These are phyloP conservation scores for Drosophila parvula DNA, from an alignment of 1,140 invertebrate genomes.

Conservation along the genomic window DNA sequence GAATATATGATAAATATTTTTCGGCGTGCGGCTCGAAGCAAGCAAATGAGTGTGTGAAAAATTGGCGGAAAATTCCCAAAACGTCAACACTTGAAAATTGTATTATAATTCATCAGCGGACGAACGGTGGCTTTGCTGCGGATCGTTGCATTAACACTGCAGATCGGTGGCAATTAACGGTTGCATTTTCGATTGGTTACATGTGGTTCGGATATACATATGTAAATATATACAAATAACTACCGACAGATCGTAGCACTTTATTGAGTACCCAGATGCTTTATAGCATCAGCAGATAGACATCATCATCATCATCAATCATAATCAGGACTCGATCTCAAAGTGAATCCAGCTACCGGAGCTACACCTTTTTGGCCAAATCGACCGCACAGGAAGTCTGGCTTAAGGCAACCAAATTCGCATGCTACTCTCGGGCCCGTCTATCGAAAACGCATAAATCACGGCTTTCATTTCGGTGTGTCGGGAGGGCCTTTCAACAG, in stretches of 20 bases:
- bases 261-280: neutral
- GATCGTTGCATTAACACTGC: neutral
- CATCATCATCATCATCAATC: constrained; percentile 25
- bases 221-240: too few relatives aligned
- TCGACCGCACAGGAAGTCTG: constrained; percentile 72
- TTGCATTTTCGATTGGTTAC: constrained; percentile 6
- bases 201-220: neutral
- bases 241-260: neutral
- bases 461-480: constrained; percentile 34
- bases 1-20: constrained; percentile 74
- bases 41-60: constrained; percentile 70
- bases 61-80: constrained; percentile 69
- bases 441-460: constrained; percentile 83
- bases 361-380: constrained; percentile 30
- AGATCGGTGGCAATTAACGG: constrained; percentile 19
- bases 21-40: constrained; percentile 37
- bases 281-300: neutral
- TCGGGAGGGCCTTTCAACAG: constrained; percentile 73
- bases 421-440: constrained; percentile 37
- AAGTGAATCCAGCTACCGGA: constrained; percentile 55
- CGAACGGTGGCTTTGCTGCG: constrained; percentile 7
- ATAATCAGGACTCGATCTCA: constrained; percentile 2
- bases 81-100: constrained; percentile 61
- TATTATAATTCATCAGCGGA: constrained; percentile 32
- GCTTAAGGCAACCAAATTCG: constrained; percentile 43